These are phyloP conservation scores for Tachina grossa DNA, from an alignment of 2,888 invertebrate genomes.

Conservation along the genomic window DNA sequence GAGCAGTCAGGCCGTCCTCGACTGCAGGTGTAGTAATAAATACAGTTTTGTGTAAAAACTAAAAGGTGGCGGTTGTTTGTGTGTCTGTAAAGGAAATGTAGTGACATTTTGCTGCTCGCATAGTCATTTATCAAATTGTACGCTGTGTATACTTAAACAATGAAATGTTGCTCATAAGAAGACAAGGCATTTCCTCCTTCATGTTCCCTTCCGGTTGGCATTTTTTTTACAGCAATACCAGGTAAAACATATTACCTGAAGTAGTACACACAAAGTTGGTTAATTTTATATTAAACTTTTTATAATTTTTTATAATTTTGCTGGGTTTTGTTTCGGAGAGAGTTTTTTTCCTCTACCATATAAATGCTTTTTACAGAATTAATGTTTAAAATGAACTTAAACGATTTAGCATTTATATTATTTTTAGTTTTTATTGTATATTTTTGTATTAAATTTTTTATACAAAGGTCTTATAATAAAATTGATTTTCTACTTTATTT, in stretches of 20 bases:
- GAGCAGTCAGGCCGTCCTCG: constrained; percentile 8
- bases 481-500: no score
- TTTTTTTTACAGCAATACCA: constrained; percentile 32
- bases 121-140: constrained; percentile 73
- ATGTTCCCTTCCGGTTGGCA: background rate
- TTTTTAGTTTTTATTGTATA: background rate
- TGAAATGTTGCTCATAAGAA: constrained; percentile 55
- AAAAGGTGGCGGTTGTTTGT: background rate
- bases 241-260: constrained; percentile 67
- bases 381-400: constrained; percentile 15
- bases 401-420: constrained; percentile 36
- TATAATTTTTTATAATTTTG: background rate
- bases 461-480: background rate
- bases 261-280: constrained; percentile 33
- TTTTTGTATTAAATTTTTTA: background rate
- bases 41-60: background rate
- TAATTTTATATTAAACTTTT: constrained; percentile 35
- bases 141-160: constrained; percentile 35
- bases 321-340: background rate
- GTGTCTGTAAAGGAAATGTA: constrained; percentile 31
- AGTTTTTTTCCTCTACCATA: background rate
- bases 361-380: constrained; percentile 53
- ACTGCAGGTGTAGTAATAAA: background rate
- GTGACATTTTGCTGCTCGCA: constrained; percentile 68
- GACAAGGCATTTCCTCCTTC: constrained; percentile 32